A percentile compares a stretch with the other conserved stretches of the same genome.
Evolutionary conservation across 2,113 vertebrate genomes (phyloP).

Genomic region (Grus americana): DNA sequence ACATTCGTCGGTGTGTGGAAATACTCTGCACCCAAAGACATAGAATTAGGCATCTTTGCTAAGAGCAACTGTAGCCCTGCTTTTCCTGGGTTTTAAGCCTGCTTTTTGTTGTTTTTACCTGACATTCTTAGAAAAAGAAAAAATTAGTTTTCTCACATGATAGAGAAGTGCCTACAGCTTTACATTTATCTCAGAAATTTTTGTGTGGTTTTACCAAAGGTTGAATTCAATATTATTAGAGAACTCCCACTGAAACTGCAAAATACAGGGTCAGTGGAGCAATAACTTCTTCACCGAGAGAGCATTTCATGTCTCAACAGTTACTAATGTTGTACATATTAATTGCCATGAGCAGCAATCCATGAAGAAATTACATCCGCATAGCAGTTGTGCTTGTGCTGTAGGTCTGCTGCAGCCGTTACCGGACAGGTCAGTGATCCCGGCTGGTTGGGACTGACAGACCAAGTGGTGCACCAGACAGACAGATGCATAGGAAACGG

Average conservation of each 20-base stretch:
- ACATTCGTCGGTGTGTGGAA: neutral
- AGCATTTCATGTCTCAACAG: constrained; percentile 22
- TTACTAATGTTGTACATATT: constrained; percentile 27
- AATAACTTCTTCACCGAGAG: constrained; percentile 33
- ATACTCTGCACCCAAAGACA: neutral
- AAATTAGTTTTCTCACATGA: neutral
- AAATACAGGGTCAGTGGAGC: constrained; percentile 22
- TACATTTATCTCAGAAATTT: neutral
- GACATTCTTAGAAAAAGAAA: neutral
- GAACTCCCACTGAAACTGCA: neutral
- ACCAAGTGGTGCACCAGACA: fast-evolving
- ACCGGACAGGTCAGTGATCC: neutral
- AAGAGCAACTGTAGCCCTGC: neutral
- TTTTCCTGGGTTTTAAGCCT: neutral
- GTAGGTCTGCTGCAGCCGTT: neutral
- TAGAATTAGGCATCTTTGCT: neutral
- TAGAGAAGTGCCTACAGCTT: neutral
- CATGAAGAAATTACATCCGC: constrained; percentile 14
- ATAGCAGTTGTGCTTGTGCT: neutral
- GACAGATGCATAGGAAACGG: neutral
- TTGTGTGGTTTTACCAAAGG: neutral
- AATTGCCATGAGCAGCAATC: constrained; percentile 40
- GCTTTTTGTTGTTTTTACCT: neutral
- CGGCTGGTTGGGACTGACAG: neutral
- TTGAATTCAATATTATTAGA: neutral